Evolutionary conservation across 2,113 vertebrate genomes (phyloP).

Genomic region (Gambusia holbrooki): DNA sequence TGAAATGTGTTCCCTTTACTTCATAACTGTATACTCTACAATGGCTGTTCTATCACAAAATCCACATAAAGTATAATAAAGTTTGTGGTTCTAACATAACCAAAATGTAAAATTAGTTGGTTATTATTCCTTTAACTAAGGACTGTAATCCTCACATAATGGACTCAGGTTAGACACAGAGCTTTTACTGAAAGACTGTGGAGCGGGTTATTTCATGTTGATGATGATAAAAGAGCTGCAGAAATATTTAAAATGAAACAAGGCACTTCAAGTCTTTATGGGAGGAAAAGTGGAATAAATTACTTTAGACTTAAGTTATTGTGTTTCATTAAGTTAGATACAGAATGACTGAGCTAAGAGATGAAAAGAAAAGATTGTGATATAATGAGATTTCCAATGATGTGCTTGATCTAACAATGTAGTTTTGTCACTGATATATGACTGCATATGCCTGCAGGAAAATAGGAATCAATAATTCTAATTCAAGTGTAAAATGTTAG

Average conservation of each 20-base stretch:
- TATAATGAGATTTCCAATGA: neutral
- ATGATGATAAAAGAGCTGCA: neutral
- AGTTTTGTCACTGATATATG: neutral
- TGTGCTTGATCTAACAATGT: neutral
- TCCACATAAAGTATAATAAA: too few relatives aligned
- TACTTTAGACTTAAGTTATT: neutral
- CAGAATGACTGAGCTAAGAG: neutral
- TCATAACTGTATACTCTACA: too few relatives aligned
- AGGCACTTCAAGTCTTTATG: neutral
- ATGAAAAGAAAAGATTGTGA: neutral
- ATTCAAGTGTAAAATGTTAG: too few relatives aligned
- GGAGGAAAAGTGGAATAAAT: neutral
- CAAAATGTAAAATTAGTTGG: too few relatives aligned
- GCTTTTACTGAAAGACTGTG: neutral
- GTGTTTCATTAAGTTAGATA: neutral
- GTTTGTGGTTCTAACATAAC: too few relatives aligned
- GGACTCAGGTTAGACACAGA: conserved; percentile 1
- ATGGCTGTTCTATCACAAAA: too few relatives aligned
- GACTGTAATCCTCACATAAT: too few relatives aligned
- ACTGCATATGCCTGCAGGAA: neutral
- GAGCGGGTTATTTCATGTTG: neutral
- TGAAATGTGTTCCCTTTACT: too few relatives aligned
- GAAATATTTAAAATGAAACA: conserved; percentile 1
- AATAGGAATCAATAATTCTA: neutral
- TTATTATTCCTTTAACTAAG: too few relatives aligned